Conservation (phyloP, 2,888 invertebrate genomes). For the Drosophila subsilvestris region DNA sequence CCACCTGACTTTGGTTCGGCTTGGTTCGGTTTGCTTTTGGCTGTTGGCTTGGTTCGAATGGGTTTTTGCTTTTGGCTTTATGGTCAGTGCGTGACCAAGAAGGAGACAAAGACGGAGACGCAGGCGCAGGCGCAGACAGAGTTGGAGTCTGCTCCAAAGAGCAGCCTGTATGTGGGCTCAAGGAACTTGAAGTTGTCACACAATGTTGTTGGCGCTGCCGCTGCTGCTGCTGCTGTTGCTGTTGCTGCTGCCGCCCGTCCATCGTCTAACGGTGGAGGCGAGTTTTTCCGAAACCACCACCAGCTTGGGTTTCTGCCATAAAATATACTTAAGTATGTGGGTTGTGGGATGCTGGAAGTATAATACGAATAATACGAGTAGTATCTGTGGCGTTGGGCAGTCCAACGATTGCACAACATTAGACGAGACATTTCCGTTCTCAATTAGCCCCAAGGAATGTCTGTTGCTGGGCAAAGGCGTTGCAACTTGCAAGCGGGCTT, state of each 20-base stretch:
- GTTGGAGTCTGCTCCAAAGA: slow-evolving; percentile 13
- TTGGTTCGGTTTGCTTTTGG: slow-evolving; percentile 6
- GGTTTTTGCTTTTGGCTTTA: slow-evolving; percentile 43
- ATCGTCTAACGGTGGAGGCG: slow-evolving; percentile 66
- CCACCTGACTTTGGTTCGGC: slow-evolving; percentile 58
- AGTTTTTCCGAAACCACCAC: slow-evolving; percentile 10
- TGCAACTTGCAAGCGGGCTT: background rate
- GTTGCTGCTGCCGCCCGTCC: slow-evolving; percentile 5
- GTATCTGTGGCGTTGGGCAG: slow-evolving; percentile 39
- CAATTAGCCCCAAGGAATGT: slow-evolving; percentile 54
- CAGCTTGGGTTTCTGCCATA: slow-evolving; percentile 11
- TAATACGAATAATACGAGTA: background rate
- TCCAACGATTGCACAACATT: slow-evolving; percentile 55
- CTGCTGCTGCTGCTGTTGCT: slow-evolving; percentile 6
- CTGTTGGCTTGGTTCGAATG: slow-evolving; percentile 7
- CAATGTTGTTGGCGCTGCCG: slow-evolving; percentile 24
- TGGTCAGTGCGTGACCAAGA: slow-evolving; percentile 70
- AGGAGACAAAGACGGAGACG: slow-evolving; percentile 13
- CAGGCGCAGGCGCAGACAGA: slow-evolving; percentile 13
- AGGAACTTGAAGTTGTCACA: slow-evolving; percentile 78
- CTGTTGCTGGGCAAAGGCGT: slow-evolving; percentile 5
- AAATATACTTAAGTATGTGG: slow-evolving; percentile 14
- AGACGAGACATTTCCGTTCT: slow-evolving; percentile 66
- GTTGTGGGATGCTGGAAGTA: slow-evolving; percentile 53
- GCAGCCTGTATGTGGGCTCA: slow-evolving; percentile 69